phyloP scores from a whole-genome alignment of 2,113 vertebrate species.

The Synchiropus splendidus region DNA sequence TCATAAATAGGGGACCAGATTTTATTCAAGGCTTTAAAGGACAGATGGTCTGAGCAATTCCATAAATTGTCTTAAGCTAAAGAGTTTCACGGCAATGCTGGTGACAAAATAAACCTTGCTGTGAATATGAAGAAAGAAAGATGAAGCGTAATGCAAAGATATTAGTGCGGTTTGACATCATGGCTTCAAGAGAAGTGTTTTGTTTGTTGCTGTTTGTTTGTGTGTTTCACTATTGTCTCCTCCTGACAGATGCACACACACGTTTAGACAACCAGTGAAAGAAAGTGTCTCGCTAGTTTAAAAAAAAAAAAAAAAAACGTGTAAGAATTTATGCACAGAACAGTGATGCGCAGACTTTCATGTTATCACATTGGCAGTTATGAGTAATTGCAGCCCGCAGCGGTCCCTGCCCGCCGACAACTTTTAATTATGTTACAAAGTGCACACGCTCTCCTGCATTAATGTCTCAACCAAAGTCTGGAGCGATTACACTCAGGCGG shows the following conservation, averaged over 20 bases:
- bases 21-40: too few relatives aligned
- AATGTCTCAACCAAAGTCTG: conserved; percentile 41
- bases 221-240: neutral
- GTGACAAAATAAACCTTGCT: too few relatives aligned
- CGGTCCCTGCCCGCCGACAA: conserved; percentile 47
- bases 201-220: conserved; percentile 1
- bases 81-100: too few relatives aligned
- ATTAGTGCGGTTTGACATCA: conserved; percentile 2
- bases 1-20: neutral
- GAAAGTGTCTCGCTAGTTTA: conserved; percentile 23
- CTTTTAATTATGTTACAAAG: conserved; percentile 67
- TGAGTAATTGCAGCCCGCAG: conserved; percentile 60
- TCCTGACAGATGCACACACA: neutral
- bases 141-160: too few relatives aligned
- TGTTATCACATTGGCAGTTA: conserved; percentile 59
- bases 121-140: too few relatives aligned
- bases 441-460: conserved; percentile 44
- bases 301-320: conserved; percentile 23
- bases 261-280: conserved; percentile 1
- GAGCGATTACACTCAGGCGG: conserved; percentile 30
- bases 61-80: too few relatives aligned
- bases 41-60: too few relatives aligned
- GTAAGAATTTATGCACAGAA: conserved; percentile 37
- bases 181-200: neutral
- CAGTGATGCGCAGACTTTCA: conserved; percentile 41